phyloP scores from a whole-genome alignment of 92 coral and sea anemone species.

The Anthopleura xanthogrammica region DNA sequence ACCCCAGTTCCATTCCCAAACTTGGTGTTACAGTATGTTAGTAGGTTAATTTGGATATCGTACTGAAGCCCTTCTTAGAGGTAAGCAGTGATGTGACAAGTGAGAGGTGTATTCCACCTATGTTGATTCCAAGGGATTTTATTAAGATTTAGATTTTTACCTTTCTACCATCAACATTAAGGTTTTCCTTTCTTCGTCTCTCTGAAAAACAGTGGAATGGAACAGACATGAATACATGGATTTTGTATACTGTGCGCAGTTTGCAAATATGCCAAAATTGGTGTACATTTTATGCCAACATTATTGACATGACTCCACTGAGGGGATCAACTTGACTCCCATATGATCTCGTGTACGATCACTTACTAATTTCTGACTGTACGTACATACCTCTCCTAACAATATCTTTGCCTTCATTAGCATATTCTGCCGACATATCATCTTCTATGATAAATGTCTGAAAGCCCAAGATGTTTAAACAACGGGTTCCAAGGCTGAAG shows the following conservation, averaged over 20 bases:
- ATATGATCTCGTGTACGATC: too few species aligned
- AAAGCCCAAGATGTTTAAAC: slow-evolving; percentile 94
- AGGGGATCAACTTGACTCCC: not conserved
- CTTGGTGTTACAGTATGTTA: too few species aligned
- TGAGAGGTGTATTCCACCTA: too few species aligned
- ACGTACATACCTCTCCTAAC: slow-evolving; percentile 74
- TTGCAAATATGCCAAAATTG: too few species aligned
- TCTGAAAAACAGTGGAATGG: slow-evolving; percentile 43
- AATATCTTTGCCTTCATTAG: slow-evolving; percentile 91
- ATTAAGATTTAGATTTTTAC: slow-evolving; percentile 26
- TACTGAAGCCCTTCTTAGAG: too few species aligned
- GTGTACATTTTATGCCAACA: not conserved
- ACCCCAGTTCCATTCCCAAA: too few species aligned
- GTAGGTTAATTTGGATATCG: too few species aligned
- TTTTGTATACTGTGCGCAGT: too few species aligned
- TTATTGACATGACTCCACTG: not conserved
- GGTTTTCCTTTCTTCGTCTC: slow-evolving; percentile 78
- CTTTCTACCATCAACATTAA: slow-evolving; percentile 85
- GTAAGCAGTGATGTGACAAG: too few species aligned
- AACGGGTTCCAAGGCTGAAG: slow-evolving; percentile 97
- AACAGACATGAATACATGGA: not conserved
- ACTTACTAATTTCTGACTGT: slow-evolving; percentile 2
- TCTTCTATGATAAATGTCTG: slow-evolving; percentile 98
- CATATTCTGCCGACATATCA: slow-evolving; percentile 89
- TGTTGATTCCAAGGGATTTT: too few species aligned